Evolutionary conservation across 2,113 vertebrate species (phyloP).

Genomic region (Danio rerio): DNA sequence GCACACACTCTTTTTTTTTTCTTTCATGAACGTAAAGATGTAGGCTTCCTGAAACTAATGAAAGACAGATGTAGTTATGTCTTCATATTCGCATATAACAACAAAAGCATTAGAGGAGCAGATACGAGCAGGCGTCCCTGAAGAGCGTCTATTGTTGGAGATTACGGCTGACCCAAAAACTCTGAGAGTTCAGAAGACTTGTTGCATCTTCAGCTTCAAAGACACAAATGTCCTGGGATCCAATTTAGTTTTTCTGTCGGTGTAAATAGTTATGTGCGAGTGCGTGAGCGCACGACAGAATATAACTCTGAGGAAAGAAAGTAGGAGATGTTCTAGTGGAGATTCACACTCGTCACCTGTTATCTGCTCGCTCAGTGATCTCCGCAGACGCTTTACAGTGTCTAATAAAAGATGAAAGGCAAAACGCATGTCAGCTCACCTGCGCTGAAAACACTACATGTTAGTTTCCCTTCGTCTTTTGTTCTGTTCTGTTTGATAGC

Average conservation of each 20-base stretch:
- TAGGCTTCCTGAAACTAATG: not conserved
- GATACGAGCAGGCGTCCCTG: conserved; percentile 38
- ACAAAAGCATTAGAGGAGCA: conserved; percentile 17
- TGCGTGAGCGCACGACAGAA: not conserved
- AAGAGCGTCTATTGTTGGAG: conserved; percentile 56
- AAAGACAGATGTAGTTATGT: conserved; percentile 6
- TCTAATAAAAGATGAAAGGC: not conserved
- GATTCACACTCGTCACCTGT: not conserved
- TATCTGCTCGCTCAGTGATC: not conserved
- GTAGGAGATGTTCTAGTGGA: not conserved
- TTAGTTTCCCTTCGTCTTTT: not conserved
- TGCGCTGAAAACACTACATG: not conserved
- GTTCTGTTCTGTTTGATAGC: not conserved
- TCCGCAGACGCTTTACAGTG: not conserved
- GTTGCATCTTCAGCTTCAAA: conserved; percentile 72
- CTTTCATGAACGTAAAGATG: not conserved
- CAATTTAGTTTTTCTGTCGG: conserved; percentile 69
- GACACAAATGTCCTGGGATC: conserved; percentile 69
- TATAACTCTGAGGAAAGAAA: not conserved
- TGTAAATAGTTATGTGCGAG: conserved; percentile 53
- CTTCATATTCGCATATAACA: conserved; percentile 23
- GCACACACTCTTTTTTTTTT: not conserved
- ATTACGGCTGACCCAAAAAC: conserved; percentile 69
- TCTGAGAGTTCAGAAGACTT: conserved; percentile 59
- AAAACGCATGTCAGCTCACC: not conserved